phyloP scores from a whole-genome alignment of 2,888 invertebrate species.

The Mesoligia furuncula region DNA sequence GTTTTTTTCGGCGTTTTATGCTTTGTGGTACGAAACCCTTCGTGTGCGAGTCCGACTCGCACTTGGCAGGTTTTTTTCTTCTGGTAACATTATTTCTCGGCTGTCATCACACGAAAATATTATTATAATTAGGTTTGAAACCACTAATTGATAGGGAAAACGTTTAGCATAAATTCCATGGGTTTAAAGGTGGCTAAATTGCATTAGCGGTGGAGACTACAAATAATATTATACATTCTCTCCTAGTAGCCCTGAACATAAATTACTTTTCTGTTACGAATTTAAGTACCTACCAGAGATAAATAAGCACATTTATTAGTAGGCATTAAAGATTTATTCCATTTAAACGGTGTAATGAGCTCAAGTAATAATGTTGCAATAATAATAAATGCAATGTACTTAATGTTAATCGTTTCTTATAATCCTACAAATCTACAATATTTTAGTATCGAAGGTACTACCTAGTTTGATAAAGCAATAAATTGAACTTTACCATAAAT shows the following conservation, averaged over 20 bases:
- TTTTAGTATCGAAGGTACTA: neutral
- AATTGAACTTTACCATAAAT: neutral
- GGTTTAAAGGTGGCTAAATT: constrained; percentile 25
- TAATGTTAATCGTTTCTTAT: neutral
- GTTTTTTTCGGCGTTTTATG: no score
- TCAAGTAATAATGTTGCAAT: no score
- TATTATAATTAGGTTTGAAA: constrained; percentile 27
- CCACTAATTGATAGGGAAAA: constrained; percentile 24
- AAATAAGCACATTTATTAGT: neutral
- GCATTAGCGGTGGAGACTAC: constrained; percentile 11
- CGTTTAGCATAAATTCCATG: constrained; percentile 20
- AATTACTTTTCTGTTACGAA: neutral
- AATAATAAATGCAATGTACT: no score
- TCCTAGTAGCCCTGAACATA: no score
- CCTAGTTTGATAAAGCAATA: neutral
- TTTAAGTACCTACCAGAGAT: neutral
- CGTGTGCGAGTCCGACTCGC: no score
- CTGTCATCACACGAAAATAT: constrained; percentile 42
- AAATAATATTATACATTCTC: neutral
- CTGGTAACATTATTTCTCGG: constrained; percentile 27
- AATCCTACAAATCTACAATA: neutral
- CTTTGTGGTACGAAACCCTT: no score
- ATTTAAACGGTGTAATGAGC: neutral
- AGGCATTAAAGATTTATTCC: neutral
- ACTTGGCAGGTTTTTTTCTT: neutral